These are phyloP conservation scores for Ranitomeya imitator DNA, from an alignment of 2,113 vertebrate species.

Conservation along the genomic window DNA sequence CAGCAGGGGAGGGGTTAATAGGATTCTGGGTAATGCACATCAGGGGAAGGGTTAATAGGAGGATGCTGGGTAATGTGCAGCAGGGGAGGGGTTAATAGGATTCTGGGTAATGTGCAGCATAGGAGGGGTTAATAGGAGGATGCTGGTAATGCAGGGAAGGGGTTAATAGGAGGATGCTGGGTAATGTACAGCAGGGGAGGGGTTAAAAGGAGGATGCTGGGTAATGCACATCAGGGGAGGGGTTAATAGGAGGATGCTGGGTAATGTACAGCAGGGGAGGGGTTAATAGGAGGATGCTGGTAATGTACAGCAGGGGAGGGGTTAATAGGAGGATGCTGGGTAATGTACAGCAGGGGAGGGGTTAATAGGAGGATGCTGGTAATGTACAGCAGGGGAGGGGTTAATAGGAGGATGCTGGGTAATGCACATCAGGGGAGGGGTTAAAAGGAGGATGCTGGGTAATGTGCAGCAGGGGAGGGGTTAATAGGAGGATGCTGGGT, in stretches of 20 bases:
- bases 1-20: conserved; percentile 3
- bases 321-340: neutral
- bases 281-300: neutral
- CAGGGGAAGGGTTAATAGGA: too few species aligned
- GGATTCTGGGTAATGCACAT: neutral
- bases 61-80: too few species aligned
- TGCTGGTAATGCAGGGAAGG: neutral
- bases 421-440: neutral
- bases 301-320: neutral
- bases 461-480: neutral
- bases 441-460: neutral
- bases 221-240: neutral
- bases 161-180: neutral
- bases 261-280: neutral
- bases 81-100: too few species aligned
- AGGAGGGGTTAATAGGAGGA: neutral
- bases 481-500: neutral
- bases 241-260: neutral
- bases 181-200: neutral
- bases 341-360: neutral
- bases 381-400: conserved; percentile 1
- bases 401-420: neutral
- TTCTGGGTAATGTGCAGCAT: neutral
- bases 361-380: neutral
- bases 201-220: neutral